Evolutionary conservation across 2,797 vertebrate species (phyloP).

Genomic region (Lagorchestes hirsutus): DNA sequence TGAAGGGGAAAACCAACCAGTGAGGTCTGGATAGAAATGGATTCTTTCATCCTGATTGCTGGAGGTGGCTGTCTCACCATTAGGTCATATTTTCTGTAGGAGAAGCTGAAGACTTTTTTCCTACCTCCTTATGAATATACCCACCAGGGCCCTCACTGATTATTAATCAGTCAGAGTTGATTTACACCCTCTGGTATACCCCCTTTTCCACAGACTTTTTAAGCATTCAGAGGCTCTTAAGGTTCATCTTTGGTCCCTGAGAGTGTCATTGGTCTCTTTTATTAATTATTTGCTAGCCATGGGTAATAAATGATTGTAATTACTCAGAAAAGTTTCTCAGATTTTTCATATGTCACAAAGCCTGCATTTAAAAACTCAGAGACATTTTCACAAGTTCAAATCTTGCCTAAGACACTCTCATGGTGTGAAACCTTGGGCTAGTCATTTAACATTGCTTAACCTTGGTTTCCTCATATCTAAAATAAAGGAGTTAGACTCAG

Average conservation of each 20-base stretch:
- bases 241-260: background rate
- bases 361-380: background rate
- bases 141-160: background rate
- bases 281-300: background rate
- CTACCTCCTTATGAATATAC: background rate
- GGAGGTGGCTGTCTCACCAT: background rate
- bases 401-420: background rate
- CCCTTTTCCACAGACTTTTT: background rate
- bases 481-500: background rate
- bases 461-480: background rate
- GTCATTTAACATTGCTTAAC: background rate
- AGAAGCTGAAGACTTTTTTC: background rate
- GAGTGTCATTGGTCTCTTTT: background rate
- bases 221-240: background rate
- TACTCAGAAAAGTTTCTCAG: background rate
- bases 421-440: background rate
- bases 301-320: background rate
- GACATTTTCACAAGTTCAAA: background rate
- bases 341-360: background rate
- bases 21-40: background rate
- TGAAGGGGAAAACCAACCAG: background rate
- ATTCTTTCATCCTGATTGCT: background rate
- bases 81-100: background rate
- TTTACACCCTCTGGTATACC: background rate
- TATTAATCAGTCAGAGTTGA: background rate